These are phyloP conservation scores for Xanthorhoe spadicearia DNA, from an alignment of 2,888 invertebrate species.

Conservation along the genomic window DNA sequence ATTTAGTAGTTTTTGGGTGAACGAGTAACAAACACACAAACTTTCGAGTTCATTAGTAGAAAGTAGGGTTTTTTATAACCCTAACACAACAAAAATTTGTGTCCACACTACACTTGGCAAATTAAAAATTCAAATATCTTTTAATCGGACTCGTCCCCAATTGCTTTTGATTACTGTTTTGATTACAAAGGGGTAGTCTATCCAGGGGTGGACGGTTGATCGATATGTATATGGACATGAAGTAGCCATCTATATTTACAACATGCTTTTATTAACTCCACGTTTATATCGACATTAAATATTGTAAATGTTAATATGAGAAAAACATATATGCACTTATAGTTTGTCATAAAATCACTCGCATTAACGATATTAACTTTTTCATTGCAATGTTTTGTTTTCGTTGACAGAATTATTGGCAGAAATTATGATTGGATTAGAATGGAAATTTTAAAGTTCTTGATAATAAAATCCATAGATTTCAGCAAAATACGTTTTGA, in stretches of 20 bases:
- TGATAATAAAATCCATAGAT: too few species aligned
- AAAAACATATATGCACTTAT: neutral
- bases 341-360: neutral
- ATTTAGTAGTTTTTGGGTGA: too few species aligned
- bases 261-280: conserved; percentile 33
- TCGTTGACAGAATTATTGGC: neutral
- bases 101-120: conserved; percentile 36
- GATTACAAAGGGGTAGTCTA: conserved; percentile 71
- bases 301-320: conserved; percentile 19
- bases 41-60: too few species aligned
- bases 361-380: neutral
- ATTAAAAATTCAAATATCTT: conserved; percentile 78
- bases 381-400: neutral
- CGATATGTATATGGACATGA: conserved; percentile 62
- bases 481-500: too few species aligned
- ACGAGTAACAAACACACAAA: too few species aligned
- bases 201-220: conserved; percentile 66
- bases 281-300: conserved; percentile 19
- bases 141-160: conserved; percentile 65
- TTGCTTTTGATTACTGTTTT: conserved; percentile 80
- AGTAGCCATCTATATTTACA: conserved; percentile 33
- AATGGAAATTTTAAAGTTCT: too few species aligned
- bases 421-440: too few species aligned
- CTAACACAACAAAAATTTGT: neutral
- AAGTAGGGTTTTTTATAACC: too few species aligned